Evolutionary conservation across 2,113 vertebrate species (phyloP).

Genomic region (Leiothrix lutea): DNA sequence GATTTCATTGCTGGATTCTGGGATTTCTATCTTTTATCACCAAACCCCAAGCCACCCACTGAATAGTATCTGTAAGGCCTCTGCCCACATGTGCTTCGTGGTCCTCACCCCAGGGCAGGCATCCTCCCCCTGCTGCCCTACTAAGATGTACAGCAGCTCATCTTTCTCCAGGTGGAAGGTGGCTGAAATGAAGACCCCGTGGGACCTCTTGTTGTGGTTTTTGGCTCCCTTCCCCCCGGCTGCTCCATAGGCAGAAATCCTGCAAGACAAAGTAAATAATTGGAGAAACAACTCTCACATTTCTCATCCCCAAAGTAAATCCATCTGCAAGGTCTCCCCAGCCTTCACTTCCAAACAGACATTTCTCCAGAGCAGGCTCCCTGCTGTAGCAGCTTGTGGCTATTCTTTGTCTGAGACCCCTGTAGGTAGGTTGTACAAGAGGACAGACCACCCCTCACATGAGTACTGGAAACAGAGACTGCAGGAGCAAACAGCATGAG

Average conservation of each 20-base stretch:
- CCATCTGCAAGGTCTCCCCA: background rate
- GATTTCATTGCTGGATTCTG: background rate
- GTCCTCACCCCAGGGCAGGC: constrained; percentile 86
- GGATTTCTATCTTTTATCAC: background rate
- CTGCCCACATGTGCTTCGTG: background rate
- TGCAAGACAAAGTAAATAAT: constrained; percentile 42
- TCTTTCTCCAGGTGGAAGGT: constrained; percentile 83
- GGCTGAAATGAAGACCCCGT: constrained; percentile 86
- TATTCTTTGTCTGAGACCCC: background rate
- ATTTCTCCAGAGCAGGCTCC: background rate
- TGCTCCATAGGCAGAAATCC: constrained; percentile 90
- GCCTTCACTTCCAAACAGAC: background rate
- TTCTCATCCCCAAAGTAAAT: background rate
- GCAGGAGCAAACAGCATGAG: background rate
- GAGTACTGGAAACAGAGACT: background rate
- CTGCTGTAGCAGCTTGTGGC: background rate
- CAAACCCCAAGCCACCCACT: background rate
- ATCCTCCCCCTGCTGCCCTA: constrained; percentile 90
- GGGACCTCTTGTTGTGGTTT: constrained; percentile 87
- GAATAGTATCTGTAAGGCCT: background rate
- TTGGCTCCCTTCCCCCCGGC: constrained; percentile 88
- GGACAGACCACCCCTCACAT: background rate
- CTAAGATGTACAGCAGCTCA: constrained; percentile 84
- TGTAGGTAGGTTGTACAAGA: background rate
- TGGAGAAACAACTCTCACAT: background rate